Evolutionary conservation across 2,797 vertebrate species (phyloP), one percentile per base, ranked within the genome.

Genomic region (Rhinatrema bivittatum): DNA sequence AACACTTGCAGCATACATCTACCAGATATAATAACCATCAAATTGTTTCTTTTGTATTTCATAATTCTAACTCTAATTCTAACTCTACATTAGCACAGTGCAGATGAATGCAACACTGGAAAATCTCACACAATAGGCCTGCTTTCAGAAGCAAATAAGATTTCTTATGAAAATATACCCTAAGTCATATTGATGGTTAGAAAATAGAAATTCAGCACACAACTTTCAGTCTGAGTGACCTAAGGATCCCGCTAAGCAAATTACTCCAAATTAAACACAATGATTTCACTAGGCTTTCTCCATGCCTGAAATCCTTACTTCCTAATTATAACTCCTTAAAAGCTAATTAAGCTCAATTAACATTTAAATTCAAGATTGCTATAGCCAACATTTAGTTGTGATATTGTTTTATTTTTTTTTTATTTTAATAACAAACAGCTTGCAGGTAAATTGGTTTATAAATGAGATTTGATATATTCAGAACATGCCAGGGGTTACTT

Each of bases 301-400:
- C 6, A 3, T 36, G 35, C 20, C 18, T 6, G 28, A 51, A 27
- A 56, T 32, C 15, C 23, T 7, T 11, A 2, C n/a, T 32, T 39
- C 44, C 7, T 34, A 49, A 18, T 26, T 35, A 23, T 4, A 45
- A 40, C 29, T 4, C 1, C 5, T 43, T 46, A 37, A 22, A 43
- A 57, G 27, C 18, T 44, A 32, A 34, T 58, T 46, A 21, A 3
- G 2, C 5, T 18, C 44, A 46, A 56, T 46, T 39, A 42, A 13
- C 2, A 29, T 33, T 50, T 56, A 28, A 36, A 4, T 21, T 38
- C 18, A 36, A 18, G 50, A 28, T 41, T 39, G 2, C 5, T 17
- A 1, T 2, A 50, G 32, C 8, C 1, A 1, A n/a, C 48, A 29
- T 16, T 52, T n/a, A 12, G 3, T 27, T 34, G 16, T 52, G 37